phyloP scores from a whole-genome alignment of 2,888 invertebrate species.

The Mythimna lalbum region DNA sequence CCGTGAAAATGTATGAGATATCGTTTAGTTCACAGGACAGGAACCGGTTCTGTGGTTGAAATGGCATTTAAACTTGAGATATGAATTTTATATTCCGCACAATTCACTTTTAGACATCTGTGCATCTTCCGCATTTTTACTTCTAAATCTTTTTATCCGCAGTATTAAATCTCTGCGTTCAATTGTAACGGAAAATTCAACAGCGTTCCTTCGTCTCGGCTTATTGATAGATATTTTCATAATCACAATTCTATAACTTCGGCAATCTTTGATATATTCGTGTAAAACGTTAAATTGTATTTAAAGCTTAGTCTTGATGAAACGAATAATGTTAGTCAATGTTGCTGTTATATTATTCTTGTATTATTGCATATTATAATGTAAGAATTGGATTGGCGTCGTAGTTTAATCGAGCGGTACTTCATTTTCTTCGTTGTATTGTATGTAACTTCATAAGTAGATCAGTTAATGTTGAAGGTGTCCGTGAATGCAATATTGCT shows the following conservation, averaged over 20 bases:
- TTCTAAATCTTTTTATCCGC: conserved; percentile 15
- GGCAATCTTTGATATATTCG: conserved; percentile 41
- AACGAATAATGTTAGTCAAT: conserved; percentile 46
- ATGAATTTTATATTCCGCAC: conserved; percentile 17
- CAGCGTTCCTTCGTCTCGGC: conserved; percentile 61
- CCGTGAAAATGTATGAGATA: conserved; percentile 26
- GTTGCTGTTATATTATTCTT: conserved; percentile 52
- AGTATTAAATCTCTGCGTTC: not conserved
- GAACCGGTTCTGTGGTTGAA: conserved; percentile 20
- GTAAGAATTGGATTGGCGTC: conserved; percentile 34
- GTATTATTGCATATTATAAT: conserved; percentile 48
- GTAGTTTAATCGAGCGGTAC: conserved; percentile 21
- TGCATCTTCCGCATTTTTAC: conserved; percentile 17
- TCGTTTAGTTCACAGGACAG: conserved; percentile 28
- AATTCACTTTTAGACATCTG: conserved; percentile 28
- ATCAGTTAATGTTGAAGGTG: conserved; percentile 14
- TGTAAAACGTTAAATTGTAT: conserved; percentile 43
- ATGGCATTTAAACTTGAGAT: conserved; percentile 41
- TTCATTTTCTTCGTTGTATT: conserved; percentile 25
- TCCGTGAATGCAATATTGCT: conserved; percentile 1
- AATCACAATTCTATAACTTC: conserved; percentile 69
- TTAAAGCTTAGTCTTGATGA: conserved; percentile 35
- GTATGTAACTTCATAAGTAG: conserved; percentile 26
- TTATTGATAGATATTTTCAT: conserved; percentile 65
- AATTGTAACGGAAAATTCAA: conserved; percentile 11